Evolutionary conservation across 2,888 invertebrate genomes (phyloP), one percentile per base, ranked within the genome.

Genomic region (Agonopterix arenella): DNA sequence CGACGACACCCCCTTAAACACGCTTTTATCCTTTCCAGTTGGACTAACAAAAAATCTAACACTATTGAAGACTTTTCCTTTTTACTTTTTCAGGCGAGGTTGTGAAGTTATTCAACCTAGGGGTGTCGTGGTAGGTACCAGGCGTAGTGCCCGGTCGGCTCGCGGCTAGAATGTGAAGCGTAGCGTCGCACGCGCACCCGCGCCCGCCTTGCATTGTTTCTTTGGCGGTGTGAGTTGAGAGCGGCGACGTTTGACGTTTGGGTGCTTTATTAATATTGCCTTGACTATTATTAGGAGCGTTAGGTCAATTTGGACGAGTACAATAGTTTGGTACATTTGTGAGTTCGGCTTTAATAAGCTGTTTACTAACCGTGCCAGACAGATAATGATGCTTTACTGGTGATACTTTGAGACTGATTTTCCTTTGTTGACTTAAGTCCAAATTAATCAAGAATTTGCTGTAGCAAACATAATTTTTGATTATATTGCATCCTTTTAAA

Each of bases 91-190:
- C 28, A n/a, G 16, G 45, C 28, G 10, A 13, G 46, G 40, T 10
- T 10, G 40, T 40, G 9, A n/a, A 40, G 28, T 28, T 16, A 16
- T 16, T 5, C 28, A 28, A 28, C 28, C 28, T 36, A 41, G 67
- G 77, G 80, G 80, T 77, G 79, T 60, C 77, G 79, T 67, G 72
- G 70, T 70, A 67, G 55, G 50, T 56, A 38, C 10, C n/a, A 62
- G 68, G 80, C 84, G 84, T 80, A 64, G 66, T 74, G 70, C 73
- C 73, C 76, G 72, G 68, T 70, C 80, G 77, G 75, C 77, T 73
- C 70, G 74, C 81, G 75, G 68, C 76, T 79, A 74, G 77, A 84
- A 81, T 88, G 85, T 88, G 86, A 84, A 85, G 72, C 70, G 84
- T 84, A 84, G 66, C 85, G 83, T 71, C 85, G 76, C 82, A 73